A percentile compares a stretch with the other conserved stretches of the same genome.
Evolutionary conservation across 2,113 vertebrate genomes (phyloP).

Genomic region (Balaeniceps rex): DNA sequence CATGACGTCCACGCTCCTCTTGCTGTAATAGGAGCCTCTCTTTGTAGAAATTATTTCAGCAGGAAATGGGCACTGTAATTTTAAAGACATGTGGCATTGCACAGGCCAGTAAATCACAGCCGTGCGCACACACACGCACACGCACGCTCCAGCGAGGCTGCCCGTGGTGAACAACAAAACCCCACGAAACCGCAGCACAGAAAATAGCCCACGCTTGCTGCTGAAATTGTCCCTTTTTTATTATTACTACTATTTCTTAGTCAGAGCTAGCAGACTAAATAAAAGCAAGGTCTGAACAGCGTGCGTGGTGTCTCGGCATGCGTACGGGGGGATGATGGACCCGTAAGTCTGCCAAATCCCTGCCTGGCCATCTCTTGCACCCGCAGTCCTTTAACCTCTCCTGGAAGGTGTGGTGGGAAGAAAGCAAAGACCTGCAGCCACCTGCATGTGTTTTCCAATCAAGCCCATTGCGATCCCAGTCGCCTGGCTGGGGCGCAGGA

Average conservation of each 20-base stretch:
- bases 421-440: not conserved
- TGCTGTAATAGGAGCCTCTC: conserved; percentile 79
- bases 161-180: not conserved
- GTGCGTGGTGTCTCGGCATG: not conserved
- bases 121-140: not conserved
- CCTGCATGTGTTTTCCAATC: not conserved
- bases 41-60: conserved; percentile 82
- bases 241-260: not conserved
- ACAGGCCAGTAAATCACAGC: conserved; percentile 68
- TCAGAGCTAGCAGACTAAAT: not conserved
- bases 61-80: conserved; percentile 81
- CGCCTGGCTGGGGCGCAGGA: not conserved
- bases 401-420: not conserved
- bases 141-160: not conserved
- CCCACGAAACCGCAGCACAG: not conserved
- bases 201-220: not conserved
- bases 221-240: not conserved
- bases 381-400: not conserved
- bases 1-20: conserved; percentile 74
- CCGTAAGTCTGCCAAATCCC: no score
- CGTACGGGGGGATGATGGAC: rapidly evolving
- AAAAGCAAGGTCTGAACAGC: not conserved
- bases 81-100: conserved; percentile 75
- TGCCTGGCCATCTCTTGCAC: rapidly evolving
- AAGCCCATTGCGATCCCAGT: not conserved